Conservation (phyloP, 1,140 invertebrate species). For the Andricus grossulariae region DNA sequence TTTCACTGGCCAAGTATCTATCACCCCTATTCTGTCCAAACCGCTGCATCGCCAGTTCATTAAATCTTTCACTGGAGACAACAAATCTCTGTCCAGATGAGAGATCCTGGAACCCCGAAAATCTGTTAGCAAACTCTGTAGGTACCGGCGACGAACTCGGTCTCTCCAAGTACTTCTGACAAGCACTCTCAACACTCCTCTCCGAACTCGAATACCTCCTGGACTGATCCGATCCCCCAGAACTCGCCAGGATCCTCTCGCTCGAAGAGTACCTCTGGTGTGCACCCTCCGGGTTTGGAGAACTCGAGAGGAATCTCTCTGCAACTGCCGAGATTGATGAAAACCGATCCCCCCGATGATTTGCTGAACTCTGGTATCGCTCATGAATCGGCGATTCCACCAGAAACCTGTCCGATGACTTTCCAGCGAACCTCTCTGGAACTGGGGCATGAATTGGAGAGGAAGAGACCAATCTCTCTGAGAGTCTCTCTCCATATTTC, state of each 20-base stretch:
- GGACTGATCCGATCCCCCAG: slow-evolving; percentile 39
- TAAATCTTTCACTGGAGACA: slow-evolving; percentile 70
- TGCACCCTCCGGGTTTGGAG: slow-evolving; percentile 63
- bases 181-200: slow-evolving; percentile 56
- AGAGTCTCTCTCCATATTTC: slow-evolving; percentile 54
- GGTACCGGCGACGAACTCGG: slow-evolving; percentile 62
- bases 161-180: slow-evolving; percentile 66
- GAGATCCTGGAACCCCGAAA: slow-evolving; percentile 62
- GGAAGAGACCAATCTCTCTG: slow-evolving; percentile 64
- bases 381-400: slow-evolving; percentile 66
- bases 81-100: slow-evolving; percentile 66
- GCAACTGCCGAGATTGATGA: slow-evolving; percentile 52
- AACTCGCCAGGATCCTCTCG: slow-evolving; percentile 57
- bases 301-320: slow-evolving; percentile 66
- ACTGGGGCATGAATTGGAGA: slow-evolving; percentile 68
- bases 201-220: slow-evolving; percentile 58
- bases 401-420: slow-evolving; percentile 51
- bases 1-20: slow-evolving; percentile 64
- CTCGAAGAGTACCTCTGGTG: slow-evolving; percentile 69
- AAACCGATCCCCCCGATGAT: slow-evolving; percentile 62
- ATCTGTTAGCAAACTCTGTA: slow-evolving; percentile 59
- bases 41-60: slow-evolving; percentile 74
- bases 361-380: slow-evolving; percentile 54
- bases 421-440: slow-evolving; percentile 67
- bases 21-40: slow-evolving; percentile 75